A percentile compares a stretch with the other conserved stretches of the same genome.
These are phyloP conservation scores for Psammodynastes pulverulentus DNA, from an alignment of 2,113 vertebrate genomes.

Conservation along the genomic window DNA sequence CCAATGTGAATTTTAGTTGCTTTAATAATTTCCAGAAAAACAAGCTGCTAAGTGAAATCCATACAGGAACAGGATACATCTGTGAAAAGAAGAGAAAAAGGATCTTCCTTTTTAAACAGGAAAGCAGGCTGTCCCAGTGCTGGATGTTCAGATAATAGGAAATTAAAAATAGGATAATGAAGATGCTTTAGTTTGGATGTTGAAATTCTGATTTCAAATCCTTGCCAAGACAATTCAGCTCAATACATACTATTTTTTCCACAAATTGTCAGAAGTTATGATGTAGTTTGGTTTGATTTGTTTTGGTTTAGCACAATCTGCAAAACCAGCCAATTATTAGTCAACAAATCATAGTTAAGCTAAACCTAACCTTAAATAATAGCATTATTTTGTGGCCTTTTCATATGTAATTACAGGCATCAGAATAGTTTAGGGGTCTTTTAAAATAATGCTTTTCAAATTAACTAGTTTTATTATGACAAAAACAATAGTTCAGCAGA, in stretches of 20 bases:
- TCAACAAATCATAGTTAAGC: not conserved
- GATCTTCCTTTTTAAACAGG: conserved; percentile 31
- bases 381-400: not conserved
- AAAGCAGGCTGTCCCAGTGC: conserved; percentile 1
- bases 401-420: not conserved
- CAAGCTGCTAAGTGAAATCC: conserved; percentile 8
- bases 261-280: not conserved
- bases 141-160: not conserved
- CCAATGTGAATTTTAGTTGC: rapidly evolving
- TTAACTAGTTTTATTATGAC: not conserved
- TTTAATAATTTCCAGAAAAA: not conserved
- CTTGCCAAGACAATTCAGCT: not conserved
- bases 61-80: conserved; percentile 61
- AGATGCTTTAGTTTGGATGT: not conserved
- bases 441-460: not conserved
- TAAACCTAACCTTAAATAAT: not conserved
- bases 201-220: not conserved
- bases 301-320: not conserved
- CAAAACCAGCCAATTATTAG: not conserved
- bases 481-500: not conserved
- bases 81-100: conserved; percentile 54
- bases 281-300: not conserved
- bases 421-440: not conserved
- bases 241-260: not conserved
- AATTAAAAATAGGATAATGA: not conserved